Base-by-base conservation (phyloP, 2,888 invertebrate species). In the Heliconius sara region DNA sequence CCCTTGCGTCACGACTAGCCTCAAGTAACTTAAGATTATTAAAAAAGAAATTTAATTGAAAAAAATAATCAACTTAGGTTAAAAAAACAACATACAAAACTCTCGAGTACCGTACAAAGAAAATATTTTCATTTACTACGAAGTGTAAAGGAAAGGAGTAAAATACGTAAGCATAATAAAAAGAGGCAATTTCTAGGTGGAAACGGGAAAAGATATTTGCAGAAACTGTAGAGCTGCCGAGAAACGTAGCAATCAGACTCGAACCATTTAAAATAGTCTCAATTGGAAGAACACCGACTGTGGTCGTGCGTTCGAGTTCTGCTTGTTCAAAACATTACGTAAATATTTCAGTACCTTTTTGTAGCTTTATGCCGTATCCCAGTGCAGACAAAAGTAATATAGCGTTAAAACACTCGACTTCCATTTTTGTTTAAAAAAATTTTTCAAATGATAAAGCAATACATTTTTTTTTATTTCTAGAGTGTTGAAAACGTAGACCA, bases 161-260 rank as follows among this genome's bases (percentile, higher is more conserved):
- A 78, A 77, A 52, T 78, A 57, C 22, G 78, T 43, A 68, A 78
- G 66, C 66, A 43, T 57, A 60, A 78, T 67, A 78, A 67, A 74
- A 68, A 39, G 9, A 60, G 67, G 66, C 39, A 43, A 72, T 74
- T 78, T 78, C 73, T 52, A 57, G 77, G 16, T 67, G 77, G 60
- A 68, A 63, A 39, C 57, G 39, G 34, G 13, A 3, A 30, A 57
- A 67, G 19, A 66, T 27, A 27, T 2, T 25, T 63, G 9, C 47
- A 27, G 25, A 66, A 65, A 65, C 12, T 43, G 27, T 39, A 65
- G 65, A 30, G 22, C 12, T 1, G n/a, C 60, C n/a, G n/a, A 1
- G n/a, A 60, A 60, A n/a, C 52, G 19, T 60, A n/a, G 43, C 22
- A 27, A 13, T 63, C 25, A 25, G n/a, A 63, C 22, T 47, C 9